Evolutionary conservation across 2,888 invertebrate genomes (phyloP).

Genomic region (Petrophora chlorosata): DNA sequence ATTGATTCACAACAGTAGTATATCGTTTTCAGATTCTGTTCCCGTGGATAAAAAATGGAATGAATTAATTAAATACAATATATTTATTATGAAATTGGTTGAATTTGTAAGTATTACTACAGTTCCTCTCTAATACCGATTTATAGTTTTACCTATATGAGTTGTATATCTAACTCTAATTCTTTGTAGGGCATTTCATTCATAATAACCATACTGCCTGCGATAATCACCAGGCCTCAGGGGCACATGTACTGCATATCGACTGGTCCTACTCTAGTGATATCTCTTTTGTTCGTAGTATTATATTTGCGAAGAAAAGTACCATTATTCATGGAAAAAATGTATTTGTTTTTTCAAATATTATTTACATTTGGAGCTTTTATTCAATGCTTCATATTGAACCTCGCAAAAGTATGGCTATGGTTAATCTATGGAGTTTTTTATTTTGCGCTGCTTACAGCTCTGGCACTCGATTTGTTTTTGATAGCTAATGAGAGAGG

Average conservation of each 20-base stretch:
- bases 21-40: constrained; percentile 64
- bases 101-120: constrained; percentile 71
- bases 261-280: constrained; percentile 72
- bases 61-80: constrained; percentile 75
- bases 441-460: constrained; percentile 69
- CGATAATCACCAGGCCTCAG: constrained; percentile 58
- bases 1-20: no score
- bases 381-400: constrained; percentile 74
- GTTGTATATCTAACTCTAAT: constrained; percentile 35
- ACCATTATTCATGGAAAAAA: constrained; percentile 78
- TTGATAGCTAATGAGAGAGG: constrained; percentile 77
- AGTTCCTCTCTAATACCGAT: neutral
- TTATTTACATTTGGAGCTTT: constrained; percentile 77
- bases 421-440: constrained; percentile 74
- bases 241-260: constrained; percentile 80
- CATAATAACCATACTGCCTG: constrained; percentile 61
- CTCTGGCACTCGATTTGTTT: constrained; percentile 69
- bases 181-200: constrained; percentile 68
- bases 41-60: constrained; percentile 77
- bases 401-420: constrained; percentile 67
- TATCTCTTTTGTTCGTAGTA: constrained; percentile 70
- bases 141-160: constrained; percentile 8
- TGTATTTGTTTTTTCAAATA: constrained; percentile 79
- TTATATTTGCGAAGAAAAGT: constrained; percentile 72
- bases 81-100: constrained; percentile 77